Evolutionary conservation across 2,113 vertebrate genomes (phyloP), one percentile per base, ranked within the genome.

Genomic region (Heteronetta atricapilla): DNA sequence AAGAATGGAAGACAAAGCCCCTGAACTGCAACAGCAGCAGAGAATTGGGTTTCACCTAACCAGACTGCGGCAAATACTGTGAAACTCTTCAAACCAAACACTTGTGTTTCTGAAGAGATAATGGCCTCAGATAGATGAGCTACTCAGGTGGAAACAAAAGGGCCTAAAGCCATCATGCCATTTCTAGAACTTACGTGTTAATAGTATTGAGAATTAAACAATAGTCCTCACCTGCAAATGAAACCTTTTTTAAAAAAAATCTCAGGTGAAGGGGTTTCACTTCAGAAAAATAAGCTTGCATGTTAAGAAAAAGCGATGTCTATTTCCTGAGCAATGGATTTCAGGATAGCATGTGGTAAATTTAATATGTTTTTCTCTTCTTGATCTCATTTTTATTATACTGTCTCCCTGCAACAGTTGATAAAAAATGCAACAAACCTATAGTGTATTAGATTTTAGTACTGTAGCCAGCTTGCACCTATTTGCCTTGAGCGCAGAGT

Each of bases 121-220:
- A 84, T 36, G 59, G 79, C 76, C 64, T 90, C 60, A 56, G 29
- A 75, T 1, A 76, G 42, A 92, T 55, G 31, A 90, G 52, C 80
- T 63, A 42, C 69, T 90, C 66, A 72, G 72, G 60, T 93, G 73
- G 88, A 84, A 88, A 78, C 76, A 77, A 4, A 93, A 94, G 88
- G 59, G 56, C n/a, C 55, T 46, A n/a, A 88, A 33, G 60, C 28
- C 40, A 28, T 76, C 66, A 86, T 33, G 60, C 33, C 36, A 28
- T 76, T 74, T 88, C 38, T 33, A 91, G 44, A 82, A 68, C 34
- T 60, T 66, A 34, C 1, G 5, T 48, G 34, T 80, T 69, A 90
- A 91, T 77, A 79, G 59, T 50, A 36, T 11, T 38, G 55, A 86
- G 55, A 74, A 55, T 62, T 74, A 81, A 46, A 86, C n/a, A 83